Percentiles rank a stretch among this genome's conserved stretches.
phyloP scores from a whole-genome alignment of 2,888 invertebrate genomes.

The Theretra japonica region DNA sequence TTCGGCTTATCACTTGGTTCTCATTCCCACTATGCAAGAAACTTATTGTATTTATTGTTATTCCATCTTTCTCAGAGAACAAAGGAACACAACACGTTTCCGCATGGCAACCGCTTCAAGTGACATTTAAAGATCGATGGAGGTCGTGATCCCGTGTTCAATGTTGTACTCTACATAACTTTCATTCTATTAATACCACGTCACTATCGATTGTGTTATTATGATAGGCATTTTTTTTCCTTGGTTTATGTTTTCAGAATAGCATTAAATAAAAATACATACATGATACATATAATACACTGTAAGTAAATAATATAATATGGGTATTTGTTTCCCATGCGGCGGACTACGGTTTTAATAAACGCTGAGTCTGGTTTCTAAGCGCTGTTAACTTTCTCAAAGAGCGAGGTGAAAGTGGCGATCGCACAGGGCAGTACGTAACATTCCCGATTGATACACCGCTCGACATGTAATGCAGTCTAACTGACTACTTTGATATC shows the following conservation, averaged over 20 bases:
- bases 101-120: slow-evolving; percentile 74
- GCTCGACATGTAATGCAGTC: slow-evolving; percentile 53
- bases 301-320: too few relatives aligned
- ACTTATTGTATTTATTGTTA: slow-evolving; percentile 61
- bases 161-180: slow-evolving; percentile 50
- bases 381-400: slow-evolving; percentile 78
- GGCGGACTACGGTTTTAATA: slow-evolving; percentile 49
- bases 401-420: slow-evolving; percentile 77
- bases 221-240: background rate
- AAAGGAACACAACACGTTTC: slow-evolving; percentile 71
- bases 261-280: too few relatives aligned
- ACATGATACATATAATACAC: too few relatives aligned
- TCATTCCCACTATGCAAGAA: slow-evolving; percentile 62
- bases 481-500: background rate
- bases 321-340: background rate
- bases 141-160: slow-evolving; percentile 68
- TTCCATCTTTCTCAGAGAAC: slow-evolving; percentile 61
- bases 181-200: slow-evolving; percentile 41
- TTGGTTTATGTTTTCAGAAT: background rate
- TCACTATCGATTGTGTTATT: slow-evolving; percentile 37
- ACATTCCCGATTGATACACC: slow-evolving; percentile 74
- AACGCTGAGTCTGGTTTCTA: slow-evolving; percentile 71
- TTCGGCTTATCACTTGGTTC: slow-evolving; percentile 60
- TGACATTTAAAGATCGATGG: slow-evolving; percentile 80
- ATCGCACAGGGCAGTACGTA: slow-evolving; percentile 67